Evolutionary conservation across 2,888 invertebrate species (phyloP).

Genomic region (Pharmacophagus antenor): DNA sequence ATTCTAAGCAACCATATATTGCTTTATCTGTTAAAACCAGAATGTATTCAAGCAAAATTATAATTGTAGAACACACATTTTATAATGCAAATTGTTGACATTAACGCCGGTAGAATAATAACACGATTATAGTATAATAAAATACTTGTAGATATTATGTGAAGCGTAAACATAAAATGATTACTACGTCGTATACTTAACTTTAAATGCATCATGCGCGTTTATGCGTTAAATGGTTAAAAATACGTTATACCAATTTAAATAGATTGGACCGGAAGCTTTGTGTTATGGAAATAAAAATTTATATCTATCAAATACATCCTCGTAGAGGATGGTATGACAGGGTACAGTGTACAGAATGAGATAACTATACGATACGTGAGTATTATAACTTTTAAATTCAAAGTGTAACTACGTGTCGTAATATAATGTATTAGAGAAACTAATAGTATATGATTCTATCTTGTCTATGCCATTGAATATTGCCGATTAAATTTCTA

Average conservation of each 20-base stretch:
- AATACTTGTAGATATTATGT: conserved; percentile 15
- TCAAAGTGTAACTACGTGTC: no score
- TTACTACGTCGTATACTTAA: background rate
- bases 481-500: no score
- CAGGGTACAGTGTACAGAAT: no score
- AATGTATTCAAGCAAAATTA: background rate
- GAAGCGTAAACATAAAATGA: background rate
- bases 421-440: no score
- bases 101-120: conserved; percentile 2
- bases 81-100: conserved; percentile 8
- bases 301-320: conserved; percentile 13
- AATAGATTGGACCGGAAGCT: conserved; percentile 22
- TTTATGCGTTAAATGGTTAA: conserved; percentile 2
- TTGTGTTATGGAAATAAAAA: conserved; percentile 19
- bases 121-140: conserved; percentile 8
- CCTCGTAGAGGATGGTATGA: no score
- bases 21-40: background rate
- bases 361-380: no score
- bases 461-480: no score
- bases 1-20: background rate
- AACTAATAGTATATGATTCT: no score
- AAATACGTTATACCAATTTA: conserved; percentile 23
- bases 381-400: no score
- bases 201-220: background rate
- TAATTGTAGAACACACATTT: background rate